Evolutionary conservation across 2,797 vertebrate species (phyloP).

Genomic region (Stomatorhinus walkeri): DNA sequence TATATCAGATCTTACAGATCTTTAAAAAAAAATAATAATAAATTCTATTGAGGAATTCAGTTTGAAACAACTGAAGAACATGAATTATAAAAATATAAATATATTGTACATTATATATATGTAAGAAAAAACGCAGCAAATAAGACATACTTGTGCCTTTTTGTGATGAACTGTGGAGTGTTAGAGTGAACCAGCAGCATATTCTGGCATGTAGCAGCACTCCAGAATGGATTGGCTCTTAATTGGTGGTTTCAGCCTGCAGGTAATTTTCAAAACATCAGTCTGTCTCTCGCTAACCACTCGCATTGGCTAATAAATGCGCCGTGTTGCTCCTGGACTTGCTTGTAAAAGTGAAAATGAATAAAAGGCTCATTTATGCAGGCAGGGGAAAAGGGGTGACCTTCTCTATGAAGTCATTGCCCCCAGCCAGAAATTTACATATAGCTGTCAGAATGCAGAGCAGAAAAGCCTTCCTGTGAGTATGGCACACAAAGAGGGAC

Average conservation of each 20-base stretch:
- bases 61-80: slow-evolving; percentile 12
- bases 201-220: slow-evolving; percentile 24
- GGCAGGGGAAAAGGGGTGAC: slow-evolving; percentile 61
- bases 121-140: neutral
- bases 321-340: slow-evolving; percentile 22
- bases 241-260: slow-evolving; percentile 54
- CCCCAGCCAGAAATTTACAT: slow-evolving; percentile 71
- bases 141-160: neutral
- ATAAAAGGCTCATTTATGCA: slow-evolving; percentile 67
- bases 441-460: slow-evolving; percentile 58
- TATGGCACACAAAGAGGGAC: slow-evolving; percentile 30
- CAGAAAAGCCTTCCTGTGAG: slow-evolving; percentile 36
- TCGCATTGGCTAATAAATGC: slow-evolving; percentile 27
- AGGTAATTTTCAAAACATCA: slow-evolving; percentile 54
- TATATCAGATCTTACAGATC: slow-evolving; percentile 7
- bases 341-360: slow-evolving; percentile 64
- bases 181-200: slow-evolving; percentile 30
- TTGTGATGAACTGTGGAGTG: slow-evolving; percentile 38
- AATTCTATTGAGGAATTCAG: slow-evolving; percentile 14
- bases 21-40: slow-evolving; percentile 17
- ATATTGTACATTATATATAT: neutral
- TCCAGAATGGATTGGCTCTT: slow-evolving; percentile 39
- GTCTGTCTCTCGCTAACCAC: slow-evolving; percentile 23
- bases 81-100: neutral
- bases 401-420: slow-evolving; percentile 68